Conservation (phyloP, 1,140 invertebrate species). For the Euwallacea fornicatus region DNA sequence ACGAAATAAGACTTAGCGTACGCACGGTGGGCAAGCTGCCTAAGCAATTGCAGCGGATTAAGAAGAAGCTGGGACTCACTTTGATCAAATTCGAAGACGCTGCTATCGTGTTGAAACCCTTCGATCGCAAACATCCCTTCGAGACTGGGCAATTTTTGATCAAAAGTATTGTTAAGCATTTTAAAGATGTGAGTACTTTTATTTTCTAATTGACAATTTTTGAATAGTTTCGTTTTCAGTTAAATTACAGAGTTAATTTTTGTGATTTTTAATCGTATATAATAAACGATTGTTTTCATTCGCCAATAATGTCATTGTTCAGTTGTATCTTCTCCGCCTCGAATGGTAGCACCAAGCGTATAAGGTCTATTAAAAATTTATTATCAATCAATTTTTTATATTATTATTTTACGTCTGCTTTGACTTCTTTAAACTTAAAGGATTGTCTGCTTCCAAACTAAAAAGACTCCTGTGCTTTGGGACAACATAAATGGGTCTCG, state of each 20-base stretch:
- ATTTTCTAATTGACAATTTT: neutral
- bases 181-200: slow-evolving; percentile 66
- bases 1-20: slow-evolving; percentile 80
- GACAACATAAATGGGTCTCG: too few species aligned
- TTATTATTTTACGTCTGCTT: too few species aligned
- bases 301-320: neutral
- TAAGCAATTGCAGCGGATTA: slow-evolving; percentile 74
- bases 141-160: slow-evolving; percentile 83
- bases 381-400: too few species aligned
- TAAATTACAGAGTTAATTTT: slow-evolving; percentile 1
- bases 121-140: slow-evolving; percentile 82
- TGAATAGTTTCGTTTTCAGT: neutral
- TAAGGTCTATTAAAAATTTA: too few species aligned
- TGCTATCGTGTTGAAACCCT: slow-evolving; percentile 86
- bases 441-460: too few species aligned
- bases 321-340: too few species aligned
- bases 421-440: too few species aligned
- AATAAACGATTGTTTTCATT: neutral
- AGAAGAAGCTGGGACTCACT: slow-evolving; percentile 82
- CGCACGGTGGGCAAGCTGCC: slow-evolving; percentile 81
- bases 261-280: neutral
- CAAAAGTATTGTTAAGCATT: slow-evolving; percentile 77
- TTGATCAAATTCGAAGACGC: slow-evolving; percentile 97
- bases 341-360: too few species aligned
- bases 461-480: too few species aligned